phyloP scores from a whole-genome alignment of 2,888 invertebrate species.

The Uropetala carovei region DNA sequence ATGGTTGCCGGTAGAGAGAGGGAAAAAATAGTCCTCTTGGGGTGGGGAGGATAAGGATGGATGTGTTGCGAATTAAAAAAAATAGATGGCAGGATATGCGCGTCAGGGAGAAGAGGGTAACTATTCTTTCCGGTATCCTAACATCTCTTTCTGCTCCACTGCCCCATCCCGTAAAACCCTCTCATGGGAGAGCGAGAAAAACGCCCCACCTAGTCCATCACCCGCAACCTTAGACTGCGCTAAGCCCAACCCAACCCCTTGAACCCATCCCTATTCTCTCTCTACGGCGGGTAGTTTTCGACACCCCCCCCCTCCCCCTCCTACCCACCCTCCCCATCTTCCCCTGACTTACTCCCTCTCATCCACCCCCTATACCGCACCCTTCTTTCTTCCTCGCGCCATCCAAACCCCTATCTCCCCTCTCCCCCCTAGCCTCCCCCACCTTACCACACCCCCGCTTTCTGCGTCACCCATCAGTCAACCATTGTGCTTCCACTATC shows the following conservation, averaged over 20 bases:
- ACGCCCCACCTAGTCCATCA: background rate
- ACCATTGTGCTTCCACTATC: background rate
- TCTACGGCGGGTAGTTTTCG: background rate
- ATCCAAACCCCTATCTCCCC: too few relatives aligned
- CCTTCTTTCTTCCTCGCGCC: too few relatives aligned
- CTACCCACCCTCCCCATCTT: too few relatives aligned
- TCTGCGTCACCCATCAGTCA: slow-evolving; percentile 32
- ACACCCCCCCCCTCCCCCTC: background rate
- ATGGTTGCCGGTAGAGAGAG: background rate
- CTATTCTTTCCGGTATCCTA: slow-evolving; percentile 32
- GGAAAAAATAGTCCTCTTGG: background rate
- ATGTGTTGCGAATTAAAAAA: slow-evolving; percentile 55
- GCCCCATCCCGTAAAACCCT: background rate
- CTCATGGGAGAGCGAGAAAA: too few relatives aligned
- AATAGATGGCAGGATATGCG: background rate
- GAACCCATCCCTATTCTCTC: background rate
- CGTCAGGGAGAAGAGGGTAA: background rate
- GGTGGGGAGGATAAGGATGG: slow-evolving; percentile 9
- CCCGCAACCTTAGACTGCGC: background rate
- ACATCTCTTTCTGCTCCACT: slow-evolving; percentile 51
- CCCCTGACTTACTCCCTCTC: background rate
- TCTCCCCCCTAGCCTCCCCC: background rate
- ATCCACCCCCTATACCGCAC: background rate
- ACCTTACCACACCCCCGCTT: background rate
- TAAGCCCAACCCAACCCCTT: background rate